These are phyloP conservation scores for Zeuzera pyrina DNA, from an alignment of 2,888 invertebrate species.

Conservation along the genomic window DNA sequence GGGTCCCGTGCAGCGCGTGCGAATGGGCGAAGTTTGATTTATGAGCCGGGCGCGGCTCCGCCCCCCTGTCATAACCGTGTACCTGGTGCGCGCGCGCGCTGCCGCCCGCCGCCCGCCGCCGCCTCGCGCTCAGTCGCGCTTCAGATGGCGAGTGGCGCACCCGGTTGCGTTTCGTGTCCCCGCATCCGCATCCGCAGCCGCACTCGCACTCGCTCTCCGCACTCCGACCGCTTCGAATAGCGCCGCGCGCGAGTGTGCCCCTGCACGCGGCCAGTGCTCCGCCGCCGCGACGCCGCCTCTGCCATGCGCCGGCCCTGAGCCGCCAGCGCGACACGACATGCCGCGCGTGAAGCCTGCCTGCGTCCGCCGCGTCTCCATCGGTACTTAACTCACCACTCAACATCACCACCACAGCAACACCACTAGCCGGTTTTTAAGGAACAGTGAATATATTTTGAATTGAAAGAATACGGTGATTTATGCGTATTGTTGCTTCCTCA, in stretches of 20 bases:
- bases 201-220: conserved; percentile 29
- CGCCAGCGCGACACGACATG: conserved; percentile 49
- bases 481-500: conserved; percentile 10
- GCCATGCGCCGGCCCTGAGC: conserved; percentile 64
- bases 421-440: conserved; percentile 19
- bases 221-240: conserved; percentile 41
- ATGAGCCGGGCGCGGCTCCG: conserved; percentile 76
- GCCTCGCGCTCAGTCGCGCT: conserved; percentile 68
- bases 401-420: conserved; percentile 31
- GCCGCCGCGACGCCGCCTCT: conserved; percentile 35
- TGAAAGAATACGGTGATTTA: conserved; percentile 28
- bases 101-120: conserved; percentile 40
- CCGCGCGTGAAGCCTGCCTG: conserved; percentile 70
- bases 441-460: conserved; percentile 34
- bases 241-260: conserved; percentile 39
- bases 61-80: conserved; percentile 80
- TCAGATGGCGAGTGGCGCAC: conserved; percentile 70
- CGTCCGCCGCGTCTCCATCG: conserved; percentile 72
- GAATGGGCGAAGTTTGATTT: conserved; percentile 78
- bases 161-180: conserved; percentile 36
- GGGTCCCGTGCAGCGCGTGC: conserved; percentile 76
- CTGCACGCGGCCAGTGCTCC: conserved; percentile 28
- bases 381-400: conserved; percentile 41
- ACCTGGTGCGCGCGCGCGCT: conserved; percentile 76
- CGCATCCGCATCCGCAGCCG: conserved; percentile 34